phyloP scores from a whole-genome alignment of 2,888 invertebrate genomes.

The Cantharis nigra region DNA sequence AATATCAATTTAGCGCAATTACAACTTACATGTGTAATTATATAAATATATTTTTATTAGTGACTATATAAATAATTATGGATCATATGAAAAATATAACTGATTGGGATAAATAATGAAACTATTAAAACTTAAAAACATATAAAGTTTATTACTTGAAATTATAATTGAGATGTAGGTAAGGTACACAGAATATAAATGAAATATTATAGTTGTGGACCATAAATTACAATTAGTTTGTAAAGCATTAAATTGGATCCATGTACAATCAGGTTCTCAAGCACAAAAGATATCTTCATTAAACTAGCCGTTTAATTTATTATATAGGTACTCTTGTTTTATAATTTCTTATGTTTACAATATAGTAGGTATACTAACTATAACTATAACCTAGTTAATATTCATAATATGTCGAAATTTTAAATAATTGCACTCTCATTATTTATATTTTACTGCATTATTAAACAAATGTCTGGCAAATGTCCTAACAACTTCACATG shows the following conservation, averaged over 20 bases:
- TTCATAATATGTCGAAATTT: conserved; percentile 25
- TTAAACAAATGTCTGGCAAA: conserved; percentile 10
- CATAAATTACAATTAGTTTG: conserved; percentile 53
- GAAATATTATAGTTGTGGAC: conserved; percentile 46
- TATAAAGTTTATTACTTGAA: conserved; percentile 28
- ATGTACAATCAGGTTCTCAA: conserved; percentile 44
- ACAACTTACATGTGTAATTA: background rate
- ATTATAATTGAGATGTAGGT: conserved; percentile 38
- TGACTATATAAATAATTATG: background rate
- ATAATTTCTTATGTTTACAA: conserved; percentile 36
- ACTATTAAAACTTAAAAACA: conserved; percentile 24
- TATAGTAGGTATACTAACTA: conserved; percentile 20
- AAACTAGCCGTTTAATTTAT: conserved; percentile 46
- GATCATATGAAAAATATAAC: background rate
- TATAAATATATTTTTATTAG: background rate
- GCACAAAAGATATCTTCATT: conserved; percentile 48
- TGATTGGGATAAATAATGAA: conserved; percentile 22
- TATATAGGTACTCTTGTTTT: conserved; percentile 33
- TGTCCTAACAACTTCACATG: conserved; percentile 5
- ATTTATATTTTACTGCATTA: conserved; percentile 17
- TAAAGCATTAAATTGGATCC: conserved; percentile 47
- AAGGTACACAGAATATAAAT: conserved; percentile 42
- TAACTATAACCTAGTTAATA: conserved; percentile 21
- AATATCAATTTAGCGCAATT: background rate
- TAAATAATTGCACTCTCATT: conserved; percentile 27